Conservation (phyloP, 1,140 invertebrate species). For the Globodera ellingtonae region DNA sequence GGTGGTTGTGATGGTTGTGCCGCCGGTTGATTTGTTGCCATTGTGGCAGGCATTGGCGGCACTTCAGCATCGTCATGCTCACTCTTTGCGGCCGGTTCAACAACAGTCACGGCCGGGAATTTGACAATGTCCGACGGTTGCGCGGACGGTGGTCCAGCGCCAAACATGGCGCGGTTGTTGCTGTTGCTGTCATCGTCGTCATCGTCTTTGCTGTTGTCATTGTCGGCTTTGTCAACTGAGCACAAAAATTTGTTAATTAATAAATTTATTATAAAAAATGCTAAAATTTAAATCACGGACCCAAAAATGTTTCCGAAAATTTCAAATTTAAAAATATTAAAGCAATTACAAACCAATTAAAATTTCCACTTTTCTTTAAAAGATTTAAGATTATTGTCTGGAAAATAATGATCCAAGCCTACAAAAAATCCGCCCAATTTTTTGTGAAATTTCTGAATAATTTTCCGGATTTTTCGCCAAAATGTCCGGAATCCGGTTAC, state of each 20-base stretch:
- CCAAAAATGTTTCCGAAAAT: too few species aligned
- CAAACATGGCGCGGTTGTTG: constrained; percentile 3
- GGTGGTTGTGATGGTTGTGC: not conserved
- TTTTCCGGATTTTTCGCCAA: too few species aligned
- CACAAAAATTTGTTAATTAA: not conserved
- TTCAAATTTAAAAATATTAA: too few species aligned
- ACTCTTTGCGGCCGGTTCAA: not conserved
- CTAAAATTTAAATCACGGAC: too few species aligned
- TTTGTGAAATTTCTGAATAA: too few species aligned
- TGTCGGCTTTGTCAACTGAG: constrained; percentile 1
- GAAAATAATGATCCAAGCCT: too few species aligned
- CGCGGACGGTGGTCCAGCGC: constrained; percentile 14
- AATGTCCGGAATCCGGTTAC: too few species aligned
- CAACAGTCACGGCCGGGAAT: constrained; percentile 20
- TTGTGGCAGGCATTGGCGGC: not conserved
- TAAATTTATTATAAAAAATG: too few species aligned
- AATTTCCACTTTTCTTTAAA: too few species aligned
- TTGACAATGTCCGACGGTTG: constrained; percentile 26
- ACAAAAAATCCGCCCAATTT: too few species aligned
- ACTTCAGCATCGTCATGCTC: not conserved
- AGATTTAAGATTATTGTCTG: too few species aligned
- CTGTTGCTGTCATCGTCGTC: constrained; percentile 11
- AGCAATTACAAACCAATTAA: too few species aligned
- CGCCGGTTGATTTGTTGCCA: not conserved
- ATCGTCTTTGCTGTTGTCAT: constrained; percentile 26